phyloP scores from a whole-genome alignment of 2,888 invertebrate genomes.

The Malacosoma neustria region DNA sequence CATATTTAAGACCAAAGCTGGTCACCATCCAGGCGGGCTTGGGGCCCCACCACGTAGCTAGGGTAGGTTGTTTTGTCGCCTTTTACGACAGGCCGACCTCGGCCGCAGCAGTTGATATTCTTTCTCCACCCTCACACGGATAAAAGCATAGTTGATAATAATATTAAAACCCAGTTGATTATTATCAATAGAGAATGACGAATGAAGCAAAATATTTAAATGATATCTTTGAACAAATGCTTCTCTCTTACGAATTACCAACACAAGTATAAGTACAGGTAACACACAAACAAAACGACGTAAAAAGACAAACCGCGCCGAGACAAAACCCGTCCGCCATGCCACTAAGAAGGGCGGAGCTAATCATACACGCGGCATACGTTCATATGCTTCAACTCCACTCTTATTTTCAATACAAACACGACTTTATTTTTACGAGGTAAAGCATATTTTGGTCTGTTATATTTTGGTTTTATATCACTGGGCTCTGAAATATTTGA shows the following conservation, averaged over 20 bases:
- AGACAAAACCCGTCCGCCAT: slow-evolving; percentile 58
- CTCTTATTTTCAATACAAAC: slow-evolving; percentile 23
- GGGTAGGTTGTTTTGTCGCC: too few relatives aligned
- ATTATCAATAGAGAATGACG: too few relatives aligned
- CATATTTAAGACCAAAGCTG: too few relatives aligned
- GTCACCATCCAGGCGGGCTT: too few relatives aligned
- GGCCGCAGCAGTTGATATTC: too few relatives aligned
- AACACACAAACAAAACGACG: slow-evolving; percentile 33
- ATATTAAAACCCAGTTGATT: too few relatives aligned
- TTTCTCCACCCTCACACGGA: too few relatives aligned
- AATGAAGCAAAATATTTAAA: too few relatives aligned
- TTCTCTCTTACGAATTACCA: slow-evolving; percentile 11
- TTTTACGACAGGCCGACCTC: too few relatives aligned
- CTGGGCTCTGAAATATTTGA: slow-evolving; percentile 22
- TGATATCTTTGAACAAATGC: too few relatives aligned
- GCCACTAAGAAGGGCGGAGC: slow-evolving; percentile 61
- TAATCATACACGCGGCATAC: slow-evolving; percentile 38
- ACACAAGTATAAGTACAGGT: slow-evolving; percentile 12
- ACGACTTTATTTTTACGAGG: slow-evolving; percentile 23
- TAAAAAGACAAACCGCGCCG: slow-evolving; percentile 43
- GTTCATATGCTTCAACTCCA: slow-evolving; percentile 20
- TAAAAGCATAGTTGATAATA: too few relatives aligned
- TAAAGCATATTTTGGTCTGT: slow-evolving; percentile 41
- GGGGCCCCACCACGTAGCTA: too few relatives aligned
- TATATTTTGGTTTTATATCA: slow-evolving; percentile 27